Evolutionary conservation across 2,797 vertebrate genomes (phyloP).

Genomic region (Pantherophis alleghaniensis): DNA sequence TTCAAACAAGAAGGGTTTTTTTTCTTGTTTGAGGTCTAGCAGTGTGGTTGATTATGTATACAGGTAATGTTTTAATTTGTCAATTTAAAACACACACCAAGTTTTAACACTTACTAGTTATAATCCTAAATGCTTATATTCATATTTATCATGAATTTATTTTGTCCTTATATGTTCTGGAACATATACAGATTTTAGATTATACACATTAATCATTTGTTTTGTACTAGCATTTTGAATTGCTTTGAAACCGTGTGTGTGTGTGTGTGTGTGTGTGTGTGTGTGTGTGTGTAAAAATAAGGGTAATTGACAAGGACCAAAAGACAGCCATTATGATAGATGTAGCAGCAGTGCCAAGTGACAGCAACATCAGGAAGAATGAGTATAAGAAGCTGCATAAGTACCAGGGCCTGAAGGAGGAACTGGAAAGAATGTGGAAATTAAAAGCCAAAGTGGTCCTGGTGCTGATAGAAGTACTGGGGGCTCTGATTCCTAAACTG

Average conservation of each 20-base stretch:
- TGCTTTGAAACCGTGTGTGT: slow-evolving; percentile 11
- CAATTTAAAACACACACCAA: slow-evolving; percentile 10
- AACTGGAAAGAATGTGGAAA: neutral
- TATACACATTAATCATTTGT: slow-evolving; percentile 11
- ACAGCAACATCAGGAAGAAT: neutral
- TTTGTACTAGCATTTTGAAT: neutral
- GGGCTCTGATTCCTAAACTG: neutral
- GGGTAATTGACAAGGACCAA: neutral
- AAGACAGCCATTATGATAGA: neutral
- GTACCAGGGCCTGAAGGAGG: neutral
- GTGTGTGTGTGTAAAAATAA: neutral
- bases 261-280: neutral
- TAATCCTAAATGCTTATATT: neutral
- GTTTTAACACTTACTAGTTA: neutral
- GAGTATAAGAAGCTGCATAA: neutral
- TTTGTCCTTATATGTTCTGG: slow-evolving; percentile 2
- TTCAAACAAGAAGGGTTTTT: neutral
- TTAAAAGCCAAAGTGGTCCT: neutral
- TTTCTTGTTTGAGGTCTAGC: rapidly evolving
- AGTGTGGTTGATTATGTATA: neutral
- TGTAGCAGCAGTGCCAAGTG: neutral
- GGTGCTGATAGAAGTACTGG: neutral
- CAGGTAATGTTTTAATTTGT: slow-evolving; percentile 14
- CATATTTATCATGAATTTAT: neutral
- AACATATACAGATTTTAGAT: neutral